Base-by-base conservation (phyloP, 2,888 invertebrate genomes). In the Blastobasis lacticolella region DNA sequence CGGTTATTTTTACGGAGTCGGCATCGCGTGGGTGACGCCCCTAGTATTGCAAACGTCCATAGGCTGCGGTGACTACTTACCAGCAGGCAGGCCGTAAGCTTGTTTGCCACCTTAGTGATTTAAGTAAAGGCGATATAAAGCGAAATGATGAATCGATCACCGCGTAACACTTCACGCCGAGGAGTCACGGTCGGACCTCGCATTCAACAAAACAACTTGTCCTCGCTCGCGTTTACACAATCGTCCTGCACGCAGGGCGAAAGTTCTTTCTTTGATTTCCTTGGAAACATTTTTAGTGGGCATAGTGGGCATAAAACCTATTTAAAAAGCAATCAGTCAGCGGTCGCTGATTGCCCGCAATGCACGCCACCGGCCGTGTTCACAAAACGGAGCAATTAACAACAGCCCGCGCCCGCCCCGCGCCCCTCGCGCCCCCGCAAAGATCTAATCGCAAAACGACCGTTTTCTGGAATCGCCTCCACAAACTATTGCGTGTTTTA, bases 281-380 rank as follows among this genome's bases (percentile, higher is more conserved):
- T 78, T 73, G 63, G 73, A 78, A 81, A 77, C 74, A 81, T 83
- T 88, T 86, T 23, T 23, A 23, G 23, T 23, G 23, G 23, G 23
- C 23, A 23, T 82, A 82, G 82, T 79, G 73, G 77, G 80, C 78
- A 85, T 86, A 86, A 86, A 87, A 85, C 85, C 87, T 87, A 87
- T 87, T 88, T 88, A 88, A 88, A 88, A 88, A 86, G 88, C 87
- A 85, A 88, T 88, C 87, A 88, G 86, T 88, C 88, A 87, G 83
- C 62, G 79, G 72, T 64, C 77, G 85, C 78, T 87, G 88, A 88
- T 88, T 88, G 81, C 86, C 75, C 73, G 71, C 76, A 71, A 71
- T 69, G 81, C 88, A 87, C 86, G 87, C 87, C 74, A 86, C 75
- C 71, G 73, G 71, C 80, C 84, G 82, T 88, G 88, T 88, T 88